Conservation (phyloP, 1,140 invertebrate genomes). For the Drosophila aff. region DNA sequence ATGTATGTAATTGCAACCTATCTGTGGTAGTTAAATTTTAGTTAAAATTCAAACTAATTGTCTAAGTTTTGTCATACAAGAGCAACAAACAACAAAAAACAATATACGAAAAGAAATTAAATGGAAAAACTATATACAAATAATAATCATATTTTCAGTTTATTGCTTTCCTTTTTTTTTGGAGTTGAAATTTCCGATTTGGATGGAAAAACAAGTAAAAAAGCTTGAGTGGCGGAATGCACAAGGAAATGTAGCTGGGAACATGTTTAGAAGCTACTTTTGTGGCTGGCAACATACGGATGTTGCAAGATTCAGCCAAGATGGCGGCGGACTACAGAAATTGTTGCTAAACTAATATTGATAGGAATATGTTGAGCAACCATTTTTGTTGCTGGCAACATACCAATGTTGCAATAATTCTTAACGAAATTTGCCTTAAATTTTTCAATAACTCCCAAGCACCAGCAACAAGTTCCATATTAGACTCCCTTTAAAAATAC, state of each 20-base stretch:
- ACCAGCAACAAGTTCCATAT: not conserved
- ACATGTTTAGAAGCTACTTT: not conserved
- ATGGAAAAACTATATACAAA: constrained; percentile 64
- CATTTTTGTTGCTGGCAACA: not conserved
- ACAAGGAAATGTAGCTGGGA: not conserved
- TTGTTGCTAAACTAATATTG: not conserved
- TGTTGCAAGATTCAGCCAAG: not conserved
- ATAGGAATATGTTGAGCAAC: not conserved
- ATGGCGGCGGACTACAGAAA: not conserved
- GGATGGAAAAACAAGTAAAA: not conserved
- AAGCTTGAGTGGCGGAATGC: accelerated
- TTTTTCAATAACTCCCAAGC: no score
- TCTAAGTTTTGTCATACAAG: constrained; percentile 76
- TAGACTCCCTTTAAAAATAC: not conserved
- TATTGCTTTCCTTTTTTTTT: not conserved
- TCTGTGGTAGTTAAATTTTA: constrained; percentile 85
- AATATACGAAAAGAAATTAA: constrained; percentile 79
- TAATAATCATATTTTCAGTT: not conserved
- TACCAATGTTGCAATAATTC: no score
- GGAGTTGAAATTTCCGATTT: not conserved
- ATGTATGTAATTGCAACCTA: constrained; percentile 84
- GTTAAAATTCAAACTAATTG: constrained; percentile 82
- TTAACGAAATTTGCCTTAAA: not conserved
- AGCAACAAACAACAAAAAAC: constrained; percentile 43
- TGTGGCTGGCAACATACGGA: not conserved